These are phyloP conservation scores for Drosophila antonietae DNA, from an alignment of 2,888 invertebrate genomes.

Conservation along the genomic window DNA sequence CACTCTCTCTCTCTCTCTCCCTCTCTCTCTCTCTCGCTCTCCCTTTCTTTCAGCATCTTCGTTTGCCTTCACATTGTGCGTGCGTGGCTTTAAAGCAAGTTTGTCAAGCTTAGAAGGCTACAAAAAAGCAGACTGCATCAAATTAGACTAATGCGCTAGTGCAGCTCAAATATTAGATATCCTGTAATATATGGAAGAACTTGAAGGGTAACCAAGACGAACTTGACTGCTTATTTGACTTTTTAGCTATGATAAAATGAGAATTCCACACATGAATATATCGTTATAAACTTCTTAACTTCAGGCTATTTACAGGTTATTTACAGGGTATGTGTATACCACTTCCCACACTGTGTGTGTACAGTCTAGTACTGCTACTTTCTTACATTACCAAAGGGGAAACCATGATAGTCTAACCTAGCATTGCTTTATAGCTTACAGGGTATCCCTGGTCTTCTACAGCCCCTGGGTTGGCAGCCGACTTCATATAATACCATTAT, in stretches of 20 bases:
- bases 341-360: neutral
- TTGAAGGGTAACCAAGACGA: too few relatives aligned
- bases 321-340: neutral
- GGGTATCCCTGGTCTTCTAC: neutral
- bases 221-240: neutral
- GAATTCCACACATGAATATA: too few relatives aligned
- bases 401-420: neutral
- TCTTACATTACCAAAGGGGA: too few relatives aligned
- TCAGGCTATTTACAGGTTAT: neutral
- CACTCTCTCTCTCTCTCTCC: neutral
- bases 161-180: slow-evolving; percentile 1
- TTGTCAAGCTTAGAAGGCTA: slow-evolving; percentile 51
- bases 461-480: neutral
- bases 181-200: neutral
- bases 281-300: neutral
- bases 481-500: neutral
- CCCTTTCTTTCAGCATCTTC: neutral
- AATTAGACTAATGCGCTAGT: slow-evolving; percentile 6
- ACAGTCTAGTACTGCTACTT: neutral
- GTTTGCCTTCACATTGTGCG: slow-evolving; percentile 9
- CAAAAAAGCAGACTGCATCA: slow-evolving; percentile 28
- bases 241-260: neutral
- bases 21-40: neutral
- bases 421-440: neutral
- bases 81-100: slow-evolving; percentile 58